Evolutionary conservation across 2,113 vertebrate species (phyloP).

Genomic region (Poeciliopsis prolifica): DNA sequence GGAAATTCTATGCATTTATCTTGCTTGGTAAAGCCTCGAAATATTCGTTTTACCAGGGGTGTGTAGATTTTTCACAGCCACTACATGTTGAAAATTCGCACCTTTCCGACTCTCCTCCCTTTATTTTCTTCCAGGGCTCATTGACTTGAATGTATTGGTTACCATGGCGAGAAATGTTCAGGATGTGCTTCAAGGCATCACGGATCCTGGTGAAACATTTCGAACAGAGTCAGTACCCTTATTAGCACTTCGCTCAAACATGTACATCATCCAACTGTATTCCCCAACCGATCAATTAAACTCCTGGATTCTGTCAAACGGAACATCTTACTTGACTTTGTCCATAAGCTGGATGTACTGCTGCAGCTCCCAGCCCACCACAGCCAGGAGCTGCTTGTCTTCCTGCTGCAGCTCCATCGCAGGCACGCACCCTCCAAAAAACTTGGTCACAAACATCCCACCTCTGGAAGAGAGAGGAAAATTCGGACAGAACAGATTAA

Average conservation of each 20-base stretch:
- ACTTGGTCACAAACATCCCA: constrained; percentile 95
- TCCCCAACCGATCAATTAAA: background rate
- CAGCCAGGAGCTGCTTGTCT: constrained; percentile 87
- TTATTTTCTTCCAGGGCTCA: constrained; percentile 95
- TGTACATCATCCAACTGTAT: background rate
- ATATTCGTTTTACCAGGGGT: too few relatives aligned
- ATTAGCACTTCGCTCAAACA: background rate
- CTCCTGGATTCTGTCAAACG: background rate
- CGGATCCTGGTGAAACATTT: constrained; percentile 83
- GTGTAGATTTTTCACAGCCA: too few relatives aligned
- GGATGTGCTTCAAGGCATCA: constrained; percentile 89
- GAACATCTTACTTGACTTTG: constrained; percentile 85
- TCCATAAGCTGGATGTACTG: constrained; percentile 92
- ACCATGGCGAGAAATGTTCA: constrained; percentile 93
- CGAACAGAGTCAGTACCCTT: background rate
- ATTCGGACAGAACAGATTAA: background rate
- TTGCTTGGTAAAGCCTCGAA: too few relatives aligned
- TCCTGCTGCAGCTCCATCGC: constrained; percentile 85
- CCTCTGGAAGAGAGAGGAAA: background rate
- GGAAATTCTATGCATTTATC: too few relatives aligned
- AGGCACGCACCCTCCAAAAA: constrained; percentile 89
- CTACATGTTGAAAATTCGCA: constrained; percentile 27
- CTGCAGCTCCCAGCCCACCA: constrained; percentile 86
- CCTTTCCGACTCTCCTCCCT: constrained; percentile 86
- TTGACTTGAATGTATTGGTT: constrained; percentile 98